phyloP scores from a whole-genome alignment of 2,888 invertebrate genomes.

The Morinoia aosen region DNA sequence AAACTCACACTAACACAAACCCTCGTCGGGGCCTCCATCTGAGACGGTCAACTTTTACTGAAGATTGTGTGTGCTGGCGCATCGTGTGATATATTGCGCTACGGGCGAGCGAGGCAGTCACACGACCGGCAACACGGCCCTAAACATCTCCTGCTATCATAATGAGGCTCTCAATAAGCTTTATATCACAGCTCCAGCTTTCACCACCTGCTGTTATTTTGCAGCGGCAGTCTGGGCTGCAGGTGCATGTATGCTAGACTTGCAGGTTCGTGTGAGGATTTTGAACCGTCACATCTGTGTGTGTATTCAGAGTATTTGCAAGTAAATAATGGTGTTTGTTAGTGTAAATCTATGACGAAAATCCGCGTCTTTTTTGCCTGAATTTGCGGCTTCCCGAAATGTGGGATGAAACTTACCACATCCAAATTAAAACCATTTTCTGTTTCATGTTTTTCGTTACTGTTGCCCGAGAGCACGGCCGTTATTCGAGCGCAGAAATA shows the following conservation, averaged over 20 bases:
- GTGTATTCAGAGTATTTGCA: not conserved
- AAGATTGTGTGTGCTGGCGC: not conserved
- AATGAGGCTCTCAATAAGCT: conserved; percentile 17
- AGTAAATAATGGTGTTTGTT: not conserved
- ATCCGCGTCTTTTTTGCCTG: not conserved
- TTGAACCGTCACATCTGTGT: not conserved
- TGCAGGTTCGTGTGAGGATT: not conserved
- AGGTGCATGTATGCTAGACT: not conserved
- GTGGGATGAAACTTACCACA: not conserved
- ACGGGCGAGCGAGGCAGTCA: not conserved
- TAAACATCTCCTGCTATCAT: conserved; percentile 9
- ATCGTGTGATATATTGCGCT: not conserved
- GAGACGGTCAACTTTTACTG: not conserved
- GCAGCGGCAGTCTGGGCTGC: not conserved
- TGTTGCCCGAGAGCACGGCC: too few relatives aligned
- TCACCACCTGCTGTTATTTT: conserved; percentile 12
- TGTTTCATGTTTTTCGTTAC: too few relatives aligned
- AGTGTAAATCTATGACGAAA: not conserved
- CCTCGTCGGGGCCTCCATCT: not conserved
- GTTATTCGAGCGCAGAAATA: too few relatives aligned
- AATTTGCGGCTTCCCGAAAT: not conserved
- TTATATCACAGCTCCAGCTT: conserved; percentile 12
- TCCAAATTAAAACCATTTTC: not conserved
- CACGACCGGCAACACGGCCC: not conserved
- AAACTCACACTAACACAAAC: not conserved